phyloP scores from a whole-genome alignment of 2,888 invertebrate species.

The Dolichopus griseipennis region DNA sequence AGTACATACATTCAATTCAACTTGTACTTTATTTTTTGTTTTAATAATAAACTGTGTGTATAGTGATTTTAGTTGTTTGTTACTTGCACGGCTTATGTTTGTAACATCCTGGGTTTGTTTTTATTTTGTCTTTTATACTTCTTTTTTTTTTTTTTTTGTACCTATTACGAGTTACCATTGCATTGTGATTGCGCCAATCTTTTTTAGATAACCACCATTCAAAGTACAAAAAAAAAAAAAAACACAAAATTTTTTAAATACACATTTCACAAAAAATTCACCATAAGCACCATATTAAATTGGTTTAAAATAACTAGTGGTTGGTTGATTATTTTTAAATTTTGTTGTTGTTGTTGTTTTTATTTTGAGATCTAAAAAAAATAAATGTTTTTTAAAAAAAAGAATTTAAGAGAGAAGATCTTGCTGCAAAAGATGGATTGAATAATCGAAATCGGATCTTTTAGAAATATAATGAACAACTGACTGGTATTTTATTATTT shows the following conservation, averaged over 20 bases:
- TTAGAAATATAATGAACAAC: background rate
- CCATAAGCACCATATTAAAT: conserved; percentile 6
- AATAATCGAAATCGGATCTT: background rate
- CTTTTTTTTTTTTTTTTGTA: too few relatives aligned
- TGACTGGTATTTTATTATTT: background rate
- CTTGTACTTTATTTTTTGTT: background rate
- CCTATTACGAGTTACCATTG: too few relatives aligned
- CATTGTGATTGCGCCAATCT: background rate
- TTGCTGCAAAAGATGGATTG: background rate
- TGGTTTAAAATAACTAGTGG: background rate
- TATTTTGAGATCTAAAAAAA: too few relatives aligned
- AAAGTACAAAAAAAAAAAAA: too few relatives aligned
- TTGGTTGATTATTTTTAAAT: background rate
- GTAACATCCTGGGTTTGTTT: background rate
- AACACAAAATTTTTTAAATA: background rate
- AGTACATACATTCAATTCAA: background rate
- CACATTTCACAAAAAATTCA: background rate
- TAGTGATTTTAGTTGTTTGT: too few relatives aligned
- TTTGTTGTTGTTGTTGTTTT: too few relatives aligned
- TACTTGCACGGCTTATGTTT: background rate
- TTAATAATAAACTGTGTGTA: too few relatives aligned
- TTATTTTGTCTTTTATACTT: too few relatives aligned
- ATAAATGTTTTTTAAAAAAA: too few relatives aligned
- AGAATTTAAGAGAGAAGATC: background rate
- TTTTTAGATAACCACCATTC: background rate